Percentiles rank a stretch among this genome's conserved stretches.
phyloP scores from a whole-genome alignment of 2,113 vertebrate species.

The Catharus bicknelli region DNA sequence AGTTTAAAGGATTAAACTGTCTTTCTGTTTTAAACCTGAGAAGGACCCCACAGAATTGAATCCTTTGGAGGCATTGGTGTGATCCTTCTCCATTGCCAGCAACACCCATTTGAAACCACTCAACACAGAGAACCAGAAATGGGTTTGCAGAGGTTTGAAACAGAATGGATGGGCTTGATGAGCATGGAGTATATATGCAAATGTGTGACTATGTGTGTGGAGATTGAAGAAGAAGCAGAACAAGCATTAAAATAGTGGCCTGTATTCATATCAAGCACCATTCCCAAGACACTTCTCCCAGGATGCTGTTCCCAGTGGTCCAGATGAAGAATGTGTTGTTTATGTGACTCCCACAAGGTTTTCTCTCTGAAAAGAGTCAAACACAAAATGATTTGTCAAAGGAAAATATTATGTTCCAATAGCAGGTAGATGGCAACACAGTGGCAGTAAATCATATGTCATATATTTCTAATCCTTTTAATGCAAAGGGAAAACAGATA shows the following conservation, averaged over 20 bases:
- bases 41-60: neutral
- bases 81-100: neutral
- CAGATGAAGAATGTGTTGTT: neutral
- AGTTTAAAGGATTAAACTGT: neutral
- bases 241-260: neutral
- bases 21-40: neutral
- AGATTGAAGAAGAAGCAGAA: neutral
- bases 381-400: neutral
- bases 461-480: neutral
- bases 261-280: neutral
- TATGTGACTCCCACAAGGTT: neutral
- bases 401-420: neutral
- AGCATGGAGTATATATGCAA: neutral
- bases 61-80: neutral
- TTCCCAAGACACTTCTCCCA: neutral
- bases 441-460: neutral
- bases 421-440: neutral
- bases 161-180: neutral
- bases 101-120: neutral
- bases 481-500: neutral
- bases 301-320: neutral
- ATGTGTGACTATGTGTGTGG: neutral
- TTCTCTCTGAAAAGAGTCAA: neutral
- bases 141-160: neutral
- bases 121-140: neutral